These are phyloP conservation scores for Ariopsis seemanni DNA, from an alignment of 2,113 vertebrate genomes.

Conservation along the genomic window DNA sequence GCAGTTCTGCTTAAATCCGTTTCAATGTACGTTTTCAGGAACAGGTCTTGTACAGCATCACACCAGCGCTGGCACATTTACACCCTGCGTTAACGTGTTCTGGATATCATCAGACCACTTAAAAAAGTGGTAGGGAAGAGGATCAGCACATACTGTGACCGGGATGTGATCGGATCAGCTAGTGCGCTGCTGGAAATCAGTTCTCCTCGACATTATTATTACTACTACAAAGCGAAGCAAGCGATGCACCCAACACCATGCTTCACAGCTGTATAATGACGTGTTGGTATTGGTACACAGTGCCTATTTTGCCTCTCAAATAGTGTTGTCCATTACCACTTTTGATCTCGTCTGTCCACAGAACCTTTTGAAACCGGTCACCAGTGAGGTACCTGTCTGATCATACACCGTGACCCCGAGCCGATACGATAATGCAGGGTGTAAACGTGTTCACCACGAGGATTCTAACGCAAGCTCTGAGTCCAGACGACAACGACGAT, in stretches of 20 bases:
- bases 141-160: no score
- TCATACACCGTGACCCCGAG: neutral
- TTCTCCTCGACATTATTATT: neutral
- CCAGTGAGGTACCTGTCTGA: neutral
- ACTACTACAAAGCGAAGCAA: neutral
- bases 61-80: neutral
- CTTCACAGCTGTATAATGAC: neutral
- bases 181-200: neutral
- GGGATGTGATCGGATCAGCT: neutral
- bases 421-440: neutral
- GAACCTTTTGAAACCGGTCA: neutral
- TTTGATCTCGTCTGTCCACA: neutral
- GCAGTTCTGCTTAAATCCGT: neutral
- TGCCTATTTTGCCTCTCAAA: neutral
- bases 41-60: neutral
- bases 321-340: neutral
- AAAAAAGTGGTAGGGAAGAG: no score
- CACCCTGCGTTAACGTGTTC: neutral
- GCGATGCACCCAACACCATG: neutral
- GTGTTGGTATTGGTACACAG: neutral
- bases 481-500: neutral
- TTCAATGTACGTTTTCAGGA: neutral
- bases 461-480: neutral
- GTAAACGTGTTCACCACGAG: neutral
- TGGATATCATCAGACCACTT: neutral